Base-by-base conservation (phyloP, 2,797 vertebrate genomes). In the Coilia nasus region DNA sequence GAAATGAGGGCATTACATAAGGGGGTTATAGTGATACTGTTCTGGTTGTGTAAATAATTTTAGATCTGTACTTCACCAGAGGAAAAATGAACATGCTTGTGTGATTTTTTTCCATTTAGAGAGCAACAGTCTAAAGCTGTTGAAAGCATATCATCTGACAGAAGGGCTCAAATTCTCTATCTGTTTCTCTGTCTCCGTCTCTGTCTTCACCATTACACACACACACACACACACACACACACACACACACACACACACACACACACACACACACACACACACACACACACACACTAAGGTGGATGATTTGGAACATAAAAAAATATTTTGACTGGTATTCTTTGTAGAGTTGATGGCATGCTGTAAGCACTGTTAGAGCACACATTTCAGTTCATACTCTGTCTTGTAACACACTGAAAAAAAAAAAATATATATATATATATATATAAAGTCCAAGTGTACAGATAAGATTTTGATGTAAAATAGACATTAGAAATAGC, bases 31-130 rank as follows among this genome's bases (percentile, higher is more conserved):
- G 93, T 91, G 85, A 93, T 93, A 87, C 89, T 86, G 50, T 14
- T 87, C 91, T 90, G 92, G 92, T 92, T 91, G 89, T 60, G 84
- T 89, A 89, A 88, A 89, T 87, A 93, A 92, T 87, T 90, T 81
- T 31, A 86, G 87, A 67, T 89, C 87, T 88, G 84, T 41, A 85
- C 64, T 92, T 89, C 90, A 90, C 89, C 88, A 75, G 92, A 92
- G 94, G 94, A 93, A 88, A 88, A 89, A 89, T 60, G 9, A 87
- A 90, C 54, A 11, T 83, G 85, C 86, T 91, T 89, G 84, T 84
- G 87, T 89, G 86, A 91, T 92, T 94, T 94, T 90, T 92, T 89
- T 88, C 88, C 87, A 85, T 85, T 64, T 64, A 85, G 81, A 88
- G 89, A 67, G 35, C 82, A 86, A 83, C 6, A n/a, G 85, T 88